These are phyloP conservation scores for Empidonax alnorum DNA, from an alignment of 2,113 vertebrate genomes.

Conservation along the genomic window DNA sequence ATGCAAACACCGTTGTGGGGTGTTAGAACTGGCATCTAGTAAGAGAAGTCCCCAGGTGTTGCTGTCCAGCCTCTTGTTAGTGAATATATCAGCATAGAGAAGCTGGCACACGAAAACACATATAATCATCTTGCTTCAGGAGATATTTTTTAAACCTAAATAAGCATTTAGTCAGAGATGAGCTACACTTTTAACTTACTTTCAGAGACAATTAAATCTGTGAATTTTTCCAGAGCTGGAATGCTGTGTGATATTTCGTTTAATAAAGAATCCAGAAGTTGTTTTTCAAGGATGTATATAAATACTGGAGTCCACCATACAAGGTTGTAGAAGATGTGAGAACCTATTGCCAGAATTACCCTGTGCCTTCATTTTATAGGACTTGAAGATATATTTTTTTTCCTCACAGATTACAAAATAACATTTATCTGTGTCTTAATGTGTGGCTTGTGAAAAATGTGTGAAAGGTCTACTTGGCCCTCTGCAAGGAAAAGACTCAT, in stretches of 20 bases:
- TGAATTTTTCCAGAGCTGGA: background rate
- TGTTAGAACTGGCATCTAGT: background rate
- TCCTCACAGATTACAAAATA: background rate
- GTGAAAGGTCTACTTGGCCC: background rate
- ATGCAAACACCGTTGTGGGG: background rate
- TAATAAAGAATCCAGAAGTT: background rate
- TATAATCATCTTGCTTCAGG: background rate
- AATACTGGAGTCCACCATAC: background rate
- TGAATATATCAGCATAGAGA: background rate
- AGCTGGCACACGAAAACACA: background rate
- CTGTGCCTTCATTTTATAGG: background rate
- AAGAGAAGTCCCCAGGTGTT: background rate
- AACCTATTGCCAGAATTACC: background rate
- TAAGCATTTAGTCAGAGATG: background rate
- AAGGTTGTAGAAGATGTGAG: background rate
- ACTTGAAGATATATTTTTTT: background rate
- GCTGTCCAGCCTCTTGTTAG: background rate
- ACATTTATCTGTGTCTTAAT: conserved; percentile 22
- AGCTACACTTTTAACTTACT: background rate
- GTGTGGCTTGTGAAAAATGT: conserved; percentile 9
- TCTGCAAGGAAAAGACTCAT: background rate
- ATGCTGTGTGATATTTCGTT: background rate
- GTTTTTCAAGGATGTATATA: background rate
- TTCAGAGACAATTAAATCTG: background rate
- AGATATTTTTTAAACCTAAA: background rate